A percentile compares a stretch with the other conserved stretches of the same genome.
Evolutionary conservation across 2,113 vertebrate species (phyloP).

Genomic region (Reinhardtius hippoglossoides): DNA sequence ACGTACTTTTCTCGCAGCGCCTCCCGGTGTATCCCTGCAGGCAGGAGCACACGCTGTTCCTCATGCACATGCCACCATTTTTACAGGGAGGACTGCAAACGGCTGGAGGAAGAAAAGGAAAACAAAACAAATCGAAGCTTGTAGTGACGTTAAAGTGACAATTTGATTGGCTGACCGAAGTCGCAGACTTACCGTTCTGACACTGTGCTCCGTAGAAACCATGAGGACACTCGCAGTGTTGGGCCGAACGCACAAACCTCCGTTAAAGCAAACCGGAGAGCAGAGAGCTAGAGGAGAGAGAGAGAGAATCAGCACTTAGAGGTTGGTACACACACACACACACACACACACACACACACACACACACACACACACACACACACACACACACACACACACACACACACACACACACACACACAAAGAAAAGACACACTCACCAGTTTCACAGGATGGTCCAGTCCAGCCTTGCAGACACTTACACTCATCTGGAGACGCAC

Average conservation of each 20-base stretch:
- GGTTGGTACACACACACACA: slow-evolving; percentile 20
- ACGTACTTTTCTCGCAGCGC: slow-evolving; percentile 83
- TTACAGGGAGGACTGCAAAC: slow-evolving; percentile 86
- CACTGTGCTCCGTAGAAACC: slow-evolving; percentile 81
- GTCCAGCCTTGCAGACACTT: slow-evolving; percentile 82
- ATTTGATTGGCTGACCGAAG: neutral
- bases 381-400: slow-evolving; percentile 13
- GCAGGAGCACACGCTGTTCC: slow-evolving; percentile 82
- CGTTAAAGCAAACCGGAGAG: slow-evolving; percentile 79
- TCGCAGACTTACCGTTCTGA: slow-evolving; percentile 77
- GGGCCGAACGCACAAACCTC: slow-evolving; percentile 72
- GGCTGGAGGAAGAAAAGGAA: slow-evolving; percentile 62
- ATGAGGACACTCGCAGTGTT: slow-evolving; percentile 75
- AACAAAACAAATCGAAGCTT: neutral
- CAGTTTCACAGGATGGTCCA: slow-evolving; percentile 84
- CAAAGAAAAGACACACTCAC: slow-evolving; percentile 59
- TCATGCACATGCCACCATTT: slow-evolving; percentile 84
- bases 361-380: slow-evolving; percentile 23
- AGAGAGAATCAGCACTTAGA: neutral
- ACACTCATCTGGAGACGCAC: slow-evolving; percentile 83
- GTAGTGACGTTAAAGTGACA: neutral
- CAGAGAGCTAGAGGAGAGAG: slow-evolving; percentile 72
- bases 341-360: slow-evolving; percentile 19
- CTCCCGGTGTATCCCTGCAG: slow-evolving; percentile 81
- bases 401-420: slow-evolving; percentile 18